phyloP scores from a whole-genome alignment of 2,113 vertebrate species.

The Jaculus jaculus region DNA sequence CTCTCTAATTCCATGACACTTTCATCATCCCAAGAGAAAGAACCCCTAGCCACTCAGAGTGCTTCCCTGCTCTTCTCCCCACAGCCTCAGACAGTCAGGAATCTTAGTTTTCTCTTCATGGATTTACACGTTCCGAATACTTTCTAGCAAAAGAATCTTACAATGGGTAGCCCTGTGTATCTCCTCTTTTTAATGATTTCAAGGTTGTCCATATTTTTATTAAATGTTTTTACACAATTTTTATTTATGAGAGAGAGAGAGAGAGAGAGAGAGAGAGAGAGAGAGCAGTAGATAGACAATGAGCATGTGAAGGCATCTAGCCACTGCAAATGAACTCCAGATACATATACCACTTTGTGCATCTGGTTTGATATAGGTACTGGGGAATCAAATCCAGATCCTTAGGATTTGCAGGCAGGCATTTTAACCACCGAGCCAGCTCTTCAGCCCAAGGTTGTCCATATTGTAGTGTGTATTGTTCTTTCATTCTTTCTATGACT shows the following conservation, averaged over 20 bases:
- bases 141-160: not conserved
- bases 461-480: rapidly evolving
- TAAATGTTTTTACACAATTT: too few species aligned
- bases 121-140: not conserved
- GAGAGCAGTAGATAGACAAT: too few species aligned
- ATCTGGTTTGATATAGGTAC: too few species aligned
- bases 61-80: not conserved
- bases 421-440: too few species aligned
- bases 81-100: not conserved
- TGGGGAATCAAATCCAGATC: too few species aligned
- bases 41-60: rapidly evolving
- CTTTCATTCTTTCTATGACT: not conserved
- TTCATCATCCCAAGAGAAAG: not conserved
- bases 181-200: not conserved
- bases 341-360: too few species aligned
- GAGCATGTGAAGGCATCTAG: too few species aligned
- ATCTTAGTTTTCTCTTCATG: not conserved
- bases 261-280: too few species aligned
- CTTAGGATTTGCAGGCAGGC: too few species aligned
- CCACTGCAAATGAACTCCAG: too few species aligned
- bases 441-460: not conserved
- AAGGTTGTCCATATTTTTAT: not conserved
- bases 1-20: not conserved
- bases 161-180: rapidly evolving
- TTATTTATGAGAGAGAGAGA: too few species aligned